Conservation (phyloP, 2,888 invertebrate species). For the Abrostola tripartita region DNA sequence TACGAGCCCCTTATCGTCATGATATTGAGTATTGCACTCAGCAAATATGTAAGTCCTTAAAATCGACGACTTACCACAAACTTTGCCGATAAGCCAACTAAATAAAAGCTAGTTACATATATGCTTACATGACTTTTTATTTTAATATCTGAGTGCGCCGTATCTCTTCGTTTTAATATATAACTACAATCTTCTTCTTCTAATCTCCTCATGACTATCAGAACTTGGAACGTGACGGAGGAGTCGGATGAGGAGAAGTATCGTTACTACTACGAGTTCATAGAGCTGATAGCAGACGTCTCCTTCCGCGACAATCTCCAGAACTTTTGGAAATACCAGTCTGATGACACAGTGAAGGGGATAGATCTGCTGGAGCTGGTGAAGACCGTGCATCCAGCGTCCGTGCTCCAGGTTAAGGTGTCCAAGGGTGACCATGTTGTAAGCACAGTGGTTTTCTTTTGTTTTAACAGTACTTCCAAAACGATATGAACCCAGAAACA, state of each 20-base stretch:
- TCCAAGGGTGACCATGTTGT: conserved; percentile 66
- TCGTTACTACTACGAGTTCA: conserved; percentile 79
- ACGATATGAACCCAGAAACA: too few relatives aligned
- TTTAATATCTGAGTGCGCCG: too few relatives aligned
- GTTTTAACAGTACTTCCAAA: neutral
- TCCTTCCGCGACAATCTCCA: conserved; percentile 87
- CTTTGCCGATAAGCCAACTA: too few relatives aligned
- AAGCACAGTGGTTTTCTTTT: conserved; percentile 18
- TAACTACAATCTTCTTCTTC: too few relatives aligned
- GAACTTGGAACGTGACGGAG: conserved; percentile 81
- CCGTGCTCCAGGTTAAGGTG: conserved; percentile 67
- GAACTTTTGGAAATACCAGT: conserved; percentile 91
- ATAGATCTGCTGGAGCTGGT: conserved; percentile 89
- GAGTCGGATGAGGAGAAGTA: conserved; percentile 72
- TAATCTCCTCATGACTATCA: conserved; percentile 38
- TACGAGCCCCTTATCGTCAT: too few relatives aligned
- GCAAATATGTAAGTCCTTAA: too few relatives aligned
- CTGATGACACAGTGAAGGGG: conserved; percentile 86
- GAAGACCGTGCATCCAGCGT: conserved; percentile 79
- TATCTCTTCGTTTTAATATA: too few relatives aligned
- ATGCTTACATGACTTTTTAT: too few relatives aligned
- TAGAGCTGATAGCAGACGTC: conserved; percentile 80
- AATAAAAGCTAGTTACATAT: too few relatives aligned
- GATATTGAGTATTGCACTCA: too few relatives aligned
- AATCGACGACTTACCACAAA: too few relatives aligned